Base-by-base conservation (phyloP, 2,888 invertebrate genomes). In the Cordilura impudica region DNA sequence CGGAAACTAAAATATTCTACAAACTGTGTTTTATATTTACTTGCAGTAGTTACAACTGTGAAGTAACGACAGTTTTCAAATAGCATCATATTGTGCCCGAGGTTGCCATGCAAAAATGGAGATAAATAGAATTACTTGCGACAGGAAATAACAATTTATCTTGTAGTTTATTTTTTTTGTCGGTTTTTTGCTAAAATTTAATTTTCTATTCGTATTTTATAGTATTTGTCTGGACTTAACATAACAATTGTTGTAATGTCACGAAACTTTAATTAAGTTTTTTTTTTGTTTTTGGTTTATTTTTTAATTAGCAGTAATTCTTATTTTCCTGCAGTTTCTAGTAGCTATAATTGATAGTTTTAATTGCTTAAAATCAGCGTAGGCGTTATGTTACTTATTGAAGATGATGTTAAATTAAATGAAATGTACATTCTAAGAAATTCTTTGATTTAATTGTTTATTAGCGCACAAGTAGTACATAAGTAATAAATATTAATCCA, bases 71-170 rank as follows among this genome's bases (percentile, higher is more conserved):
- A 49, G 35, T 21, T 23, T 12, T 19, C n/a, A n/a, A 26, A 73
- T 47, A 39, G 1, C 45, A 54, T 67, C 23, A 23, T 29, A 49
- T 51, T 65, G 10, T 51, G 21, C 63, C 16, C 3, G 49, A 51
- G 49, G 49, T 65, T 58, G 49, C 39, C 19, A 43, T 56, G 39
- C 14, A 66, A 51, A 16, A 29, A 58, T 8, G 53, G 10, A 58
- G 8, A 58, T 43, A 51, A 43, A 21, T 10, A 43, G 56, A 54
- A 21, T 53, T 43, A 54, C 47, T 47, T 53, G 65, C 56, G 81
- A 80, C 87, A 81, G 86, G 87, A 87, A 85, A 84, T 83, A 82
- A 81, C 84, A 86, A 87, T 86, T 86, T 87, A 85, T 79, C 72
- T 84, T 78, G 82, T 81, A 81, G 31, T 63, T 56, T 74, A 21